phyloP scores from a whole-genome alignment of 2,113 vertebrate genomes.

The Nothoprocta perdicaria region DNA sequence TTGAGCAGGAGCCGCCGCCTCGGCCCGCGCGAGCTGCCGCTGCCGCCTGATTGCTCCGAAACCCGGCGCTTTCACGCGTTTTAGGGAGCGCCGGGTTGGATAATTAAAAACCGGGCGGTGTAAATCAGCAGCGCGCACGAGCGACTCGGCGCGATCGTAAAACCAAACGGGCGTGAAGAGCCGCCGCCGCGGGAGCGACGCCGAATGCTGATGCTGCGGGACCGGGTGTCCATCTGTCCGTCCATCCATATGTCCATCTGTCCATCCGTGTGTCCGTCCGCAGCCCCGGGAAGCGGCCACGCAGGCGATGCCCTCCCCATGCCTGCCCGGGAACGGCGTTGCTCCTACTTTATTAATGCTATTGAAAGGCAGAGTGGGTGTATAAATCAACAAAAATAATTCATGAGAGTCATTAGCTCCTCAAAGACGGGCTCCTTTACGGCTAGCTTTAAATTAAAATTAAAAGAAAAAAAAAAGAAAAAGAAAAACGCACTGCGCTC shows the following conservation, averaged over 20 bases:
- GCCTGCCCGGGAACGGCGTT: not conserved
- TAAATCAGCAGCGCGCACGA: conserved; percentile 88
- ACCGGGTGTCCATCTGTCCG: too few species aligned
- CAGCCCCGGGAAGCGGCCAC: too few species aligned
- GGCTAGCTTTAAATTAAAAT: conserved; percentile 63
- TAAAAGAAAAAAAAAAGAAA: not conserved
- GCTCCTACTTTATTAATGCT: conserved; percentile 46
- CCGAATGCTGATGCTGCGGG: not conserved
- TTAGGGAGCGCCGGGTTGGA: conserved; percentile 91
- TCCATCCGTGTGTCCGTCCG: too few species aligned
- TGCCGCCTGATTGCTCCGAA: conserved; percentile 86
- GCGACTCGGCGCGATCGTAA: conserved; percentile 80
- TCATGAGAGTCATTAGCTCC: conserved; percentile 70
- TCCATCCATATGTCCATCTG: too few species aligned
- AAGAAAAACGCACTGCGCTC: too few species aligned
- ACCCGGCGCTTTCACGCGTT: conserved; percentile 89
- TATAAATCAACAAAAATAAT: conserved; percentile 80
- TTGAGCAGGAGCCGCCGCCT: conserved; percentile 81
- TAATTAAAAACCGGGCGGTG: conserved; percentile 90
- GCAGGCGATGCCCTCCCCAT: not conserved
- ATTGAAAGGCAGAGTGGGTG: conserved; percentile 61
- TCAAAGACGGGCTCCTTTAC: conserved; percentile 64
- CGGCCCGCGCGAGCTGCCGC: conserved; percentile 82
- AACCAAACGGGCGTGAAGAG: conserved; percentile 65
- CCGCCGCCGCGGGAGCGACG: not conserved